Evolutionary conservation across 2,888 invertebrate genomes (phyloP).

Genomic region (Tetanocera ferruginea): DNA sequence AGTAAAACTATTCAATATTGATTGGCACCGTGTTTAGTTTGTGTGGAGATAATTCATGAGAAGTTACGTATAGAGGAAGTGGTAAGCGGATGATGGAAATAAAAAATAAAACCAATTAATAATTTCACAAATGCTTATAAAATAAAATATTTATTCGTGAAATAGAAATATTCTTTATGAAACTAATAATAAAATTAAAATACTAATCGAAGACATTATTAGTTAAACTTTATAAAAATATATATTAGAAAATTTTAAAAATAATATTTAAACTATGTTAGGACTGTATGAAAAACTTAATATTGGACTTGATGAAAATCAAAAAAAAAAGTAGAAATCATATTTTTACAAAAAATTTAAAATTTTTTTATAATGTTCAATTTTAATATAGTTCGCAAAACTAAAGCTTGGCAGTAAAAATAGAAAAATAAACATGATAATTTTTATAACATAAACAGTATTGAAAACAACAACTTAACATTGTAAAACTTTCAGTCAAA

Average conservation of each 20-base stretch:
- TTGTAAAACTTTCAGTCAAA: conserved; percentile 30
- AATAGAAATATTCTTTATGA: neutral
- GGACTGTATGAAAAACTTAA: neutral
- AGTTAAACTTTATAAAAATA: neutral
- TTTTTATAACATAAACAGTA: neutral
- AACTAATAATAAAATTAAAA: conserved; percentile 4
- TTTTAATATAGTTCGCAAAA: neutral
- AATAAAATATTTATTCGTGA: neutral
- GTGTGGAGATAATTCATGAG: neutral
- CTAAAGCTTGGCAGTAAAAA: conserved; percentile 31
- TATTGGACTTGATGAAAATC: neutral
- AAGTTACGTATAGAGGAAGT: neutral
- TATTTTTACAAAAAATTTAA: neutral
- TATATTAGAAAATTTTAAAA: neutral
- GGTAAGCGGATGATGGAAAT: neutral
- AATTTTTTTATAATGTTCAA: neutral
- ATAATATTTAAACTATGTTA: neutral
- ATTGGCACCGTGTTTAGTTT: conserved; percentile 22
- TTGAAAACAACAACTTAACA: neutral
- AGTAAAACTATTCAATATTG: neutral
- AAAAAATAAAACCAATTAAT: neutral
- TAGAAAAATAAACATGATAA: conserved; percentile 17
- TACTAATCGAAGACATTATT: neutral
- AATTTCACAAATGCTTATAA: neutral
- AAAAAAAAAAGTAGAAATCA: neutral